Evolutionary conservation across 2,113 vertebrate species (phyloP), one percentile per base, ranked within the genome.

Genomic region (Polypterus senegalus): DNA sequence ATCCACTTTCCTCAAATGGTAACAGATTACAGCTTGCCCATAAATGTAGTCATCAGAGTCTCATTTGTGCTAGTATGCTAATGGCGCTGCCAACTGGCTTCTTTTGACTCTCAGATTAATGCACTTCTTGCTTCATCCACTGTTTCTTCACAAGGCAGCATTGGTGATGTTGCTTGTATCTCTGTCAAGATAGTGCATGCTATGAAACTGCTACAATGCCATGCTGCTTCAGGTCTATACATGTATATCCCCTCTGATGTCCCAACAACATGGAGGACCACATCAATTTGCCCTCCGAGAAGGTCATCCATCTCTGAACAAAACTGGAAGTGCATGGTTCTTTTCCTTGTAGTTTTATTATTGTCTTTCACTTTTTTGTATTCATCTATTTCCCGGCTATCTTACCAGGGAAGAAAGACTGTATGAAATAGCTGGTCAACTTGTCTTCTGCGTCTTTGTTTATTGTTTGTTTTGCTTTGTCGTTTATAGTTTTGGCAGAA

Each of bases 231-330:
- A 27, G 62, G 57, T 27, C 58, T 52, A 10, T 44, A 49, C 11
- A 44, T 45, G 11, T 52, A 5, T 46, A 65, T 27, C 3, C 57
- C 63, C 49, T 46, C 49, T 48, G 56, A 62, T 9, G 62, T 60
- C 10, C 67, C 67, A 3, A 64, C 65, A n/a, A 64, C 57, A 56
- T 62, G 69, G 54, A 65, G 67, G 5, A 62, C 65, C 2, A 67
- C 48, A 5, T 67, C 61, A 47, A 65, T 62, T 48, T 53, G 56
- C 59, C 51, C 52, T 47, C 65, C 69, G 48, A 70, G 9, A 44
- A 70, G 62, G 62, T 65, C 69, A 56, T 70, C 65, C 69, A 70
- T 67, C 47, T 70, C 69, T 8, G n/a, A 59, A 58, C 65, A 70
- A 65, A 65, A 67, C 60, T 70, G 60, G 43, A 67, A 70, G 46